These are phyloP conservation scores for Pseudococcus viburni DNA, from an alignment of 2,888 invertebrate genomes.

Conservation along the genomic window DNA sequence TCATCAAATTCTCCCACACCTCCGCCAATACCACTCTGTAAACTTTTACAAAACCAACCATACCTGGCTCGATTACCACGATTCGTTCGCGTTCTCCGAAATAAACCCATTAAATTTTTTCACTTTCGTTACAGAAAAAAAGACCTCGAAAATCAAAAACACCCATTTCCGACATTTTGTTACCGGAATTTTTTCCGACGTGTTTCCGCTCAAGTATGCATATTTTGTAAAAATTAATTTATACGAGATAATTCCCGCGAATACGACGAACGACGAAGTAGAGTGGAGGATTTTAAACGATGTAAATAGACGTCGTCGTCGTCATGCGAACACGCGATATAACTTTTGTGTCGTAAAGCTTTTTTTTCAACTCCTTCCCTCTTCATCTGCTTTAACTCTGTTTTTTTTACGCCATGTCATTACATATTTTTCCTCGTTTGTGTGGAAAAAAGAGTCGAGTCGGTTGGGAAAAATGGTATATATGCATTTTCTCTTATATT, in stretches of 20 bases:
- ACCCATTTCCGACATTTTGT: conserved; percentile 10
- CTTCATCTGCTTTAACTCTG: no score
- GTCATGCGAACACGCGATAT: conserved; percentile 30
- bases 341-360: conserved; percentile 8
- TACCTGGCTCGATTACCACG: neutral
- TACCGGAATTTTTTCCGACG: neutral
- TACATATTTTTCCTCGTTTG: conserved; percentile 28
- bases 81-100: neutral
- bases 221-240: conserved; percentile 30
- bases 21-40: neutral
- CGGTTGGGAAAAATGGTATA: neutral
- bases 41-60: neutral
- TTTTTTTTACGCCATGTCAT: conserved; percentile 23
- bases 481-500: conserved; percentile 36
- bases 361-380: neutral
- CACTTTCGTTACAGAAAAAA: neutral
- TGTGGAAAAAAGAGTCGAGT: neutral
- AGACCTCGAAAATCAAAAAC: neutral
- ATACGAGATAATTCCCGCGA: conserved; percentile 18
- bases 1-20: neutral
- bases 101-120: neutral
- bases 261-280: neutral
- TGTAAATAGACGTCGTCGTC: conserved; percentile 33
- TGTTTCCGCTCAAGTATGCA: neutral
- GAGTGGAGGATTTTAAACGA: neutral